phyloP scores from a whole-genome alignment of 2,888 invertebrate species.

The Phasia obesa region DNA sequence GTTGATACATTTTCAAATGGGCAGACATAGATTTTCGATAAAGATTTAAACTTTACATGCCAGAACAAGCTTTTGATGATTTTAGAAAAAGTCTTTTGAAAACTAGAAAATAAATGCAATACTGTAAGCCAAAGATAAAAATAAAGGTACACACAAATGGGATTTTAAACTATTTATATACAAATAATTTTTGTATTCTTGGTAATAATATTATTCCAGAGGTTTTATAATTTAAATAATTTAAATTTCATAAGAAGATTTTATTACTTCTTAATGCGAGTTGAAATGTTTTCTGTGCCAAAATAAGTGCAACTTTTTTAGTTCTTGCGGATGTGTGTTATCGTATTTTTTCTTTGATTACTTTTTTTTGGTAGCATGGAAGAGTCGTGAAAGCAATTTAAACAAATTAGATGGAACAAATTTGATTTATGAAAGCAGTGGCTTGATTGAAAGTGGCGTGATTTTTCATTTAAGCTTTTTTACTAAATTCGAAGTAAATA shows the following conservation, averaged over 20 bases:
- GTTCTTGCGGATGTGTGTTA: no score
- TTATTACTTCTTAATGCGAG: constrained; percentile 67
- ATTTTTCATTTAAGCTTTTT: no score
- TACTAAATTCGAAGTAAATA: no score
- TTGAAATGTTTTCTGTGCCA: constrained; percentile 54
- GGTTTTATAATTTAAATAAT: background rate
- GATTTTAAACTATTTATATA: constrained; percentile 23
- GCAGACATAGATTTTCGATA: constrained; percentile 20
- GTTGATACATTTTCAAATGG: constrained; percentile 13
- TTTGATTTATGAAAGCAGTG: constrained; percentile 63
- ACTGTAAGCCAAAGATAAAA: no score
- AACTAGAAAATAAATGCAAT: no score
- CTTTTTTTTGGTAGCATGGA: constrained; percentile 45
- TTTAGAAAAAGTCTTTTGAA: background rate
- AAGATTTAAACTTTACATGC: no score
- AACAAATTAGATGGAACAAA: constrained; percentile 67
- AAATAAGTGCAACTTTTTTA: constrained; percentile 10
- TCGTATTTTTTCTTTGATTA: constrained; percentile 22
- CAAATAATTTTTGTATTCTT: constrained; percentile 32
- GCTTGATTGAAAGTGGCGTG: no score
- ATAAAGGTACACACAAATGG: no score
- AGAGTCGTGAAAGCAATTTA: constrained; percentile 63
- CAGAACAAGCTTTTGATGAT: background rate
- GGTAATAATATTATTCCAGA: constrained; percentile 43
- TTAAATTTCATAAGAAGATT: constrained; percentile 54